These are phyloP conservation scores for Oppia nitens DNA, from an alignment of 1,140 invertebrate species.

Conservation along the genomic window DNA sequence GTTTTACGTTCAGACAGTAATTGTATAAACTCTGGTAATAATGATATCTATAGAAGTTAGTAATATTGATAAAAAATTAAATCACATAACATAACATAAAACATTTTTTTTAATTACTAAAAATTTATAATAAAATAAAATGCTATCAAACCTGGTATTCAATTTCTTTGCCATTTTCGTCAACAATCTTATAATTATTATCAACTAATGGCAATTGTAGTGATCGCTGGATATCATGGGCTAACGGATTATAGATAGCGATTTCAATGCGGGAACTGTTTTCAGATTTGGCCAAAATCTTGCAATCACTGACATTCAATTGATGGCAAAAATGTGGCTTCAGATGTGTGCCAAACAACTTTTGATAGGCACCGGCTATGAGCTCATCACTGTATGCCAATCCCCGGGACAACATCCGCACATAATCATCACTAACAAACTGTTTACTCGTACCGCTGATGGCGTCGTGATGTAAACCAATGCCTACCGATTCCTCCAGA, in stretches of 20 bases:
- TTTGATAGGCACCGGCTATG: constrained; percentile 39
- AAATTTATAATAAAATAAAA: not conserved
- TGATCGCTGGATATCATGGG: constrained; percentile 37
- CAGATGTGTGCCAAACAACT: not conserved
- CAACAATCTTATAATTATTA: not conserved
- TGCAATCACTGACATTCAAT: constrained; percentile 42
- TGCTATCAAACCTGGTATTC: not conserved
- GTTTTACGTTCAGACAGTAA: constrained; percentile 27
- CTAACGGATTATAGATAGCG: constrained; percentile 63
- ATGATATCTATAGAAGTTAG: no score
- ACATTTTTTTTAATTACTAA: no score
- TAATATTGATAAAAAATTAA: no score
- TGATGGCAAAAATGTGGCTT: not conserved
- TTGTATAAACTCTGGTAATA: constrained; percentile 22
- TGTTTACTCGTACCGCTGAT: constrained; percentile 70
- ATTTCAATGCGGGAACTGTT: constrained; percentile 41
- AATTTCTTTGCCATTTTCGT: no score
- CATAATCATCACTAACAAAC: constrained; percentile 72
- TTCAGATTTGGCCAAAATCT: constrained; percentile 59
- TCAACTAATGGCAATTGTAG: constrained; percentile 45
- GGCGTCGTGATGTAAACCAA: constrained; percentile 53
- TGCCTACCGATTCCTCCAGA: constrained; percentile 1
- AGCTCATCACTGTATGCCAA: constrained; percentile 27
- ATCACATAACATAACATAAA: no score
- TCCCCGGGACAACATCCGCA: constrained; percentile 30